Conservation (phyloP, 2,888 invertebrate genomes). For the Saturnia japonica region DNA sequence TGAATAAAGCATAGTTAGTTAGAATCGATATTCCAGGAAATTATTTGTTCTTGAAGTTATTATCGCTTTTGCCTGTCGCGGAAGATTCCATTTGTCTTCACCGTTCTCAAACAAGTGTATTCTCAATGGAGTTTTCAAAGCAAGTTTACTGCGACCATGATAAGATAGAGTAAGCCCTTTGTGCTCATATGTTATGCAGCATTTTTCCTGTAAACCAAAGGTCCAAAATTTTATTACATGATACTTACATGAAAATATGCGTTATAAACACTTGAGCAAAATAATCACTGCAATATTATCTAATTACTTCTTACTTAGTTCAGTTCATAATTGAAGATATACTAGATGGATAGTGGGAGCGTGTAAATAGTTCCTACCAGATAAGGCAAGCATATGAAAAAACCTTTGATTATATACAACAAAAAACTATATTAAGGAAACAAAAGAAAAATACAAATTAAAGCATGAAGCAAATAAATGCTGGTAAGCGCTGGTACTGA, state of each 20-base stretch:
- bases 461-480: too few relatives aligned
- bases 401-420: too few relatives aligned
- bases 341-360: too few relatives aligned
- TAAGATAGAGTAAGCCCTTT: slow-evolving; percentile 72
- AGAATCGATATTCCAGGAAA: background rate
- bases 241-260: slow-evolving; percentile 11
- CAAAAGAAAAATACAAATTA: too few relatives aligned
- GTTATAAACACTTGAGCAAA: background rate
- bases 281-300: background rate
- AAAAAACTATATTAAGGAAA: too few relatives aligned
- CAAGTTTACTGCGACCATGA: slow-evolving; percentile 66
- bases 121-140: slow-evolving; percentile 67
- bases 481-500: too few relatives aligned
- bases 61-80: slow-evolving; percentile 50
- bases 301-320: too few relatives aligned
- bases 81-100: slow-evolving; percentile 68
- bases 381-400: too few relatives aligned
- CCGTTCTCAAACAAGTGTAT: slow-evolving; percentile 59
- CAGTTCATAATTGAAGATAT: background rate
- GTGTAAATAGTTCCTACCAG: too few relatives aligned
- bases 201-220: slow-evolving; percentile 49
- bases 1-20: background rate
- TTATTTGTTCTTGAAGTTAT: slow-evolving; percentile 49
- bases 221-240: slow-evolving; percentile 30
- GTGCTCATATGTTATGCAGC: slow-evolving; percentile 62